These are phyloP conservation scores for Corapipo altera DNA, from an alignment of 2,113 vertebrate species.

Conservation along the genomic window DNA sequence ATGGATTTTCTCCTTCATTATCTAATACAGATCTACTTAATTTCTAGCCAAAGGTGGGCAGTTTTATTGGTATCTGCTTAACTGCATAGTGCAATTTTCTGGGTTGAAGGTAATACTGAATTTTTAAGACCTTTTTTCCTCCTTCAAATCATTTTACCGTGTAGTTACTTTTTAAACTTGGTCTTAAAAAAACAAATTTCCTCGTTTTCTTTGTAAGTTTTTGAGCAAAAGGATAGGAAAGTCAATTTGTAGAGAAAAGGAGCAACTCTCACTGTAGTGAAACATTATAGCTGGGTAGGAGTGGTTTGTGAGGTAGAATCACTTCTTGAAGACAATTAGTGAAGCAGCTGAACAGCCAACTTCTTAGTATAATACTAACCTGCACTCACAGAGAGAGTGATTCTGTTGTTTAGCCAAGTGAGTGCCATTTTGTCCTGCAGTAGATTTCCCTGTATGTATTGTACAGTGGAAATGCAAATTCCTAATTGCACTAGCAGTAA, in stretches of 20 bases:
- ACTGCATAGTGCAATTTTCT: not conserved
- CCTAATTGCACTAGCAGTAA: not conserved
- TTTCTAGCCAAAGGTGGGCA: not conserved
- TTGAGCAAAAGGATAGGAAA: not conserved
- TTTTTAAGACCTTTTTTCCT: not conserved
- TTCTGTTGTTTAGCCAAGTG: not conserved
- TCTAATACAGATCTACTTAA: not conserved
- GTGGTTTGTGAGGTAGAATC: not conserved
- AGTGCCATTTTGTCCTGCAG: not conserved
- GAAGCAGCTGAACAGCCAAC: not conserved
- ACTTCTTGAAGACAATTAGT: not conserved
- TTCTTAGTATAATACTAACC: not conserved
- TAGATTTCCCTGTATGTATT: not conserved
- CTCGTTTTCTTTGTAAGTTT: not conserved
- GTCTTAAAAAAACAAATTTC: not conserved
- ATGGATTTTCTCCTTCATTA: not conserved
- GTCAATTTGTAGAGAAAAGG: not conserved
- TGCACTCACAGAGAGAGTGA: not conserved
- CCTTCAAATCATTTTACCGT: not conserved
- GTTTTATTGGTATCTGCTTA: not conserved
- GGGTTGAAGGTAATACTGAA: not conserved
- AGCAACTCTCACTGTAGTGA: not conserved
- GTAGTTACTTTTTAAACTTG: not conserved
- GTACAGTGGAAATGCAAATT: not conserved
- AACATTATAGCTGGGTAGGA: not conserved